phyloP scores from a whole-genome alignment of 2,113 vertebrate species.

The Barnardius zonarius region DNA sequence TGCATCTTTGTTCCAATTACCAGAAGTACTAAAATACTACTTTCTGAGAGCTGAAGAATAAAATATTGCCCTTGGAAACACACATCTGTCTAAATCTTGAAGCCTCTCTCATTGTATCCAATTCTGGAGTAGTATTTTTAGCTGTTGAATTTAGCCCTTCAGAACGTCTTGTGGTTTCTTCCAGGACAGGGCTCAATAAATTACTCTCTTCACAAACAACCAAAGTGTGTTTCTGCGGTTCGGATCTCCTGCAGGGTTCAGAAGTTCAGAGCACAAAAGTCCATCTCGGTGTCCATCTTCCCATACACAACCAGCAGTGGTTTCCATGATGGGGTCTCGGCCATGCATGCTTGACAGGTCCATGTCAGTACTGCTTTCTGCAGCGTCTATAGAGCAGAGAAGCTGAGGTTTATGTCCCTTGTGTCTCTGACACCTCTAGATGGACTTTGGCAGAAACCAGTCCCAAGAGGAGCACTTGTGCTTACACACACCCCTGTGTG shows the following conservation, averaged over 20 bases:
- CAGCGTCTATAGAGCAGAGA: not conserved
- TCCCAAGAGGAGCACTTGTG: not conserved
- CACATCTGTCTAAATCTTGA: not conserved
- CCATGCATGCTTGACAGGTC: not conserved
- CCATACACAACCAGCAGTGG: not conserved
- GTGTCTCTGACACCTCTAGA: not conserved
- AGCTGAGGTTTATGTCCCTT: not conserved
- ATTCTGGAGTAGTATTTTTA: conserved; percentile 49
- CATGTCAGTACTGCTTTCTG: not conserved
- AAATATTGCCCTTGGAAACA: conserved; percentile 22
- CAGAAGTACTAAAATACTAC: conserved; percentile 29
- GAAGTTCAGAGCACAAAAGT: conserved; percentile 14
- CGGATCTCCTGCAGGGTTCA: not conserved
- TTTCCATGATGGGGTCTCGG: not conserved
- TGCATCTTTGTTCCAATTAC: conserved; percentile 13
- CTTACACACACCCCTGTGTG: not conserved
- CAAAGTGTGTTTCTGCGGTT: not conserved
- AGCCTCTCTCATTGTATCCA: conserved; percentile 21
- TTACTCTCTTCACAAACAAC: conserved; percentile 35
- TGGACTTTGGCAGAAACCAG: not conserved
- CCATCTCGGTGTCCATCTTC: not conserved
- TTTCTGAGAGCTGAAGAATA: not conserved
- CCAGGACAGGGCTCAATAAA: conserved; percentile 39
- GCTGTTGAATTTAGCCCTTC: conserved; percentile 31
- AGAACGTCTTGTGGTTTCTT: conserved; percentile 33